phyloP scores from a whole-genome alignment of 2,888 invertebrate species.

The Conistra vaccinii region DNA sequence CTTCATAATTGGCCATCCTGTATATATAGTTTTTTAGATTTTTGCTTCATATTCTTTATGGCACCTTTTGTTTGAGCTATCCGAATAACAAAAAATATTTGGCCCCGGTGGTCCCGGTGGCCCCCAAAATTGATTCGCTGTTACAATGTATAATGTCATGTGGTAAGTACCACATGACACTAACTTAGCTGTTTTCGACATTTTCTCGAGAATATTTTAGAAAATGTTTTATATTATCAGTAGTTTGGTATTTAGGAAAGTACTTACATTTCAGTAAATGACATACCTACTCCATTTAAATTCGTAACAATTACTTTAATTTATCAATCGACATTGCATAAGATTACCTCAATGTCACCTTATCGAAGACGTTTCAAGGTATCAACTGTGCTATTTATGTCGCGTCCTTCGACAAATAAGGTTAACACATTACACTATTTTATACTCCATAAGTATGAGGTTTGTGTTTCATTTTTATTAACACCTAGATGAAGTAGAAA shows the following conservation, averaged over 20 bases:
- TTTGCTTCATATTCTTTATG: no score
- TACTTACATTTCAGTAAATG: not conserved
- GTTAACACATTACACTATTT: not conserved
- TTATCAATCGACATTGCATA: slow-evolving; percentile 32
- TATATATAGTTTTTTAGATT: no score
- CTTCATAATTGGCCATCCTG: no score
- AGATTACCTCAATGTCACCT: slow-evolving; percentile 33
- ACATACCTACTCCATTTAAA: slow-evolving; percentile 1
- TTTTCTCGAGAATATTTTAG: not conserved
- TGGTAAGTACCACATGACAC: not conserved
- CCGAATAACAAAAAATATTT: no score
- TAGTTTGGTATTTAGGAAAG: not conserved
- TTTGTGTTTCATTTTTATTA: not conserved
- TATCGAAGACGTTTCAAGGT: slow-evolving; percentile 36
- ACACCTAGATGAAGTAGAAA: no score
- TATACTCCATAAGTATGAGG: not conserved
- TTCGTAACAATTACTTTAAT: slow-evolving; percentile 14
- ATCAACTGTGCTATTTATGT: slow-evolving; percentile 5
- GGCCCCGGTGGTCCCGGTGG: no score
- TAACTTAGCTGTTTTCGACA: not conserved
- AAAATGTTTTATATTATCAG: not conserved
- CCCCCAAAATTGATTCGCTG: no score
- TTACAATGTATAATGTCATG: no score
- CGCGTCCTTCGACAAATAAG: slow-evolving; percentile 31
- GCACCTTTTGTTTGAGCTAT: no score